A percentile compares a stretch with the other conserved stretches of the same genome.
Evolutionary conservation across 2,888 invertebrate species (phyloP).

Genomic region (Tinea semifulvella): DNA sequence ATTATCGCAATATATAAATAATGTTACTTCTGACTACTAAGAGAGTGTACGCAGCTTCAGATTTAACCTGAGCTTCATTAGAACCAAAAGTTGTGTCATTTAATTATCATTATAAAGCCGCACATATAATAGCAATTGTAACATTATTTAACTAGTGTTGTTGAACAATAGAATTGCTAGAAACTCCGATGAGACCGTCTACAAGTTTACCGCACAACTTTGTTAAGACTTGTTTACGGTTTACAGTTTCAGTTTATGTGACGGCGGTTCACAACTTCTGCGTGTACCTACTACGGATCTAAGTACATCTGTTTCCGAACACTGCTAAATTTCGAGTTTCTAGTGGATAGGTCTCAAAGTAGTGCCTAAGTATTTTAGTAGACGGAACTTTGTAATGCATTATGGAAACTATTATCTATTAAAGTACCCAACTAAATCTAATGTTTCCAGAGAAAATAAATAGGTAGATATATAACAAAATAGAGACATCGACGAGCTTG

Average conservation of each 20-base stretch:
- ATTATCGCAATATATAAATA: no score
- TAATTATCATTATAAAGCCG: background rate
- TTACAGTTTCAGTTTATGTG: slow-evolving; percentile 51
- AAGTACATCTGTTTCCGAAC: slow-evolving; percentile 13
- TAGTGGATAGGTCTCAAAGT: slow-evolving; percentile 9
- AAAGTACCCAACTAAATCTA: no score
- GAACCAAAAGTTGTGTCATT: background rate
- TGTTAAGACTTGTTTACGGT: slow-evolving; percentile 55
- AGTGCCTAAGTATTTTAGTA: slow-evolving; percentile 3
- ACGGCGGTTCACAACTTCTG: slow-evolving; percentile 38
- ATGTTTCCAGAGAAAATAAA: no score
- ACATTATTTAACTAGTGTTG: slow-evolving; percentile 26
- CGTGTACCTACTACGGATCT: background rate
- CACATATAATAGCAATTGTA: background rate
- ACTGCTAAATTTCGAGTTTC: slow-evolving; percentile 12
- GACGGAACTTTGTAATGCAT: background rate
- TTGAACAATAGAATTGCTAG: slow-evolving; percentile 39
- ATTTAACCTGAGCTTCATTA: no score
- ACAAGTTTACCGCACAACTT: slow-evolving; percentile 54
- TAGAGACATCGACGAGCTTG: no score
- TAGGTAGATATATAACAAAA: no score
- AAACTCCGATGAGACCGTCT: slow-evolving; percentile 40
- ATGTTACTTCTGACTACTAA: no score
- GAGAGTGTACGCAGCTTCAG: no score
- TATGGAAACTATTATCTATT: background rate